Conservation (phyloP, 2,113 vertebrate species). For the Cavia aperea region DNA sequence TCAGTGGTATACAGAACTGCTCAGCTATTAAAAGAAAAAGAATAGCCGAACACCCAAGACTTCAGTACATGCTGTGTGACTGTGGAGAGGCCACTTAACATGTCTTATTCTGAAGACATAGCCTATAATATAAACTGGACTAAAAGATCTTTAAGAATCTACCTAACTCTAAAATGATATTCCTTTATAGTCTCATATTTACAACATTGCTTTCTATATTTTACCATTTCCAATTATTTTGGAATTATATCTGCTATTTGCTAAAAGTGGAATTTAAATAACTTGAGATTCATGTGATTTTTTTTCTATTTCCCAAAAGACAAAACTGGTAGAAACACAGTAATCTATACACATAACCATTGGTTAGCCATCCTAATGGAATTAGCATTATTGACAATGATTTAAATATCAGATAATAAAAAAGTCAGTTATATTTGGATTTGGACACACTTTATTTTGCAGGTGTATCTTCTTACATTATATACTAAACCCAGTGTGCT, state of each 20-base stretch:
- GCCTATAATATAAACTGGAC: not conserved
- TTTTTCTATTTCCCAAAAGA: constrained; percentile 21
- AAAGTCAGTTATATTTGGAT: constrained; percentile 15
- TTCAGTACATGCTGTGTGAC: not conserved
- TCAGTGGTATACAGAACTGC: not conserved
- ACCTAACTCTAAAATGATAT: not conserved
- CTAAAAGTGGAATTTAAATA: constrained; percentile 55
- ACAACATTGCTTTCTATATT: constrained; percentile 8
- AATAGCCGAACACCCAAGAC: not conserved
- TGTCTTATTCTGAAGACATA: not conserved
- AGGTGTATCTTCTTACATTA: not conserved
- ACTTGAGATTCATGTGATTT: constrained; percentile 6
- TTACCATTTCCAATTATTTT: constrained; percentile 58
- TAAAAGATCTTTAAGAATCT: not conserved
- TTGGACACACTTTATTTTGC: constrained; percentile 28
- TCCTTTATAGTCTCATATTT: constrained; percentile 42
- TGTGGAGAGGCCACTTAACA: not conserved
- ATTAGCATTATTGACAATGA: not conserved
- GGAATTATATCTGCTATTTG: constrained; percentile 59
- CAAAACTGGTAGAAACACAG: constrained; percentile 34
- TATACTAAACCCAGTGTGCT: not conserved
- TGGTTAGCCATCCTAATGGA: constrained; percentile 15
- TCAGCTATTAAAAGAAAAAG: not conserved
- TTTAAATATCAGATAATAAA: constrained; percentile 14
- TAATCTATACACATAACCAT: constrained; percentile 13